Percentiles rank a stretch among this genome's conserved stretches.
Conservation (phyloP, 2,797 vertebrate species). For the Danio choprae region DNA sequence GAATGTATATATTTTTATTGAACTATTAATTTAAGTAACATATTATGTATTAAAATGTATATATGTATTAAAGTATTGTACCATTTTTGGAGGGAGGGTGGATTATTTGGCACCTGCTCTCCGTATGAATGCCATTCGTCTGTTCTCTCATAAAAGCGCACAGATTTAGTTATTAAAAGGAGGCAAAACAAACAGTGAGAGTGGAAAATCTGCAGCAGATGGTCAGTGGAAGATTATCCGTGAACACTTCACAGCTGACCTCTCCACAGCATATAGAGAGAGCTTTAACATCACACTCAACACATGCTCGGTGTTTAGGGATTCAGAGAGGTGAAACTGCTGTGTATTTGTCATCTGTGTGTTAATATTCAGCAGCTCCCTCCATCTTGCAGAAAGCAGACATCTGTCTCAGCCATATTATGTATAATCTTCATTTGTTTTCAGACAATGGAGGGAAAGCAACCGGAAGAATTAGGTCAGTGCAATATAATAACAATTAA, state of each 20-base stretch:
- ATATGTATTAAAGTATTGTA: no score
- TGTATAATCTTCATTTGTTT: slow-evolving; percentile 27
- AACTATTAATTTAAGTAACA: no score
- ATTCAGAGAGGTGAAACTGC: slow-evolving; percentile 5
- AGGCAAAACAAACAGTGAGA: slow-evolving; percentile 58
- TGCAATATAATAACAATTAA: no score
- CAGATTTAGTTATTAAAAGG: slow-evolving; percentile 44
- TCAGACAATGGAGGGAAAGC: background rate
- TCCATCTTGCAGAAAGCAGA: slow-evolving; percentile 62
- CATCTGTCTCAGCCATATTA: slow-evolving; percentile 60
- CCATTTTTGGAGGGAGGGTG: background rate
- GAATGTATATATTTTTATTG: no score
- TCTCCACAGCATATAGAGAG: slow-evolving; percentile 14
- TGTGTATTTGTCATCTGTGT: slow-evolving; percentile 14
- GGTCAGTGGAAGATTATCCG: slow-evolving; percentile 69
- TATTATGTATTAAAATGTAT: no score
- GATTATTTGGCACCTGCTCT: background rate
- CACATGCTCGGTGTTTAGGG: slow-evolving; percentile 14
- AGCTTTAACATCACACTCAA: background rate
- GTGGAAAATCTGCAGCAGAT: slow-evolving; percentile 72
- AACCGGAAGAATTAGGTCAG: background rate
- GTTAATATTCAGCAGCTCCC: slow-evolving; percentile 68
- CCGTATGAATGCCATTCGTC: slow-evolving; percentile 6
- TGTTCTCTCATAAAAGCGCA: slow-evolving; percentile 29
- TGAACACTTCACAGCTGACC: slow-evolving; percentile 54